Evolutionary conservation across 2,888 invertebrate species (phyloP).

Genomic region (Caenorhabditis uteleia): DNA sequence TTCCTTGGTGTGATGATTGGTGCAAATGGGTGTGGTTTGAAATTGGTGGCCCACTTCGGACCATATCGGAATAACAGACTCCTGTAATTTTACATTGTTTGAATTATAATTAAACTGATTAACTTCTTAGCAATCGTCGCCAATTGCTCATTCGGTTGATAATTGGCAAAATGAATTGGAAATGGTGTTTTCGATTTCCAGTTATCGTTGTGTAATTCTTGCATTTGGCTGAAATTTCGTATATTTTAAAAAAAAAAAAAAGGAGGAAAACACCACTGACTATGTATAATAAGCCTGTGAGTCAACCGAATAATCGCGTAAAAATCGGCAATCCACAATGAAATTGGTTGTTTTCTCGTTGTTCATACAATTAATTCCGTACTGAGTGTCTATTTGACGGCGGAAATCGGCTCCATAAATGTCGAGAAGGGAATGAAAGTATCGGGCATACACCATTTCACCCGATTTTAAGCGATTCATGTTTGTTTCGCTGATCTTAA

Average conservation of each 20-base stretch:
- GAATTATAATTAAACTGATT: too few relatives aligned
- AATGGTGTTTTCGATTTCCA: neutral
- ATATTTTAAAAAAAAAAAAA: too few relatives aligned
- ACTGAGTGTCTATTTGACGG: slow-evolving; percentile 40
- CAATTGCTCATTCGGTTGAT: slow-evolving; percentile 27
- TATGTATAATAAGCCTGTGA: slow-evolving; percentile 35
- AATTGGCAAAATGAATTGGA: slow-evolving; percentile 17
- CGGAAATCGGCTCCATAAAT: slow-evolving; percentile 48
- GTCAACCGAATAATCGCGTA: slow-evolving; percentile 34
- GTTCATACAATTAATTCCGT: slow-evolving; percentile 38
- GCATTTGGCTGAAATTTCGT: too few relatives aligned
- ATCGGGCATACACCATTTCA: slow-evolving; percentile 51
- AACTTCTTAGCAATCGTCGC: slow-evolving; percentile 20
- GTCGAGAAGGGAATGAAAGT: slow-evolving; percentile 42
- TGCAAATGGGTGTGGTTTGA: slow-evolving; percentile 21
- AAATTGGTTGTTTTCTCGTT: slow-evolving; percentile 37
- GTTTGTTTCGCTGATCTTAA: too few relatives aligned
- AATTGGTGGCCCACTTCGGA: slow-evolving; percentile 8
- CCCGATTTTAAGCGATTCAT: too few relatives aligned
- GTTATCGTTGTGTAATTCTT: neutral
- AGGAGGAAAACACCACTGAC: too few relatives aligned
- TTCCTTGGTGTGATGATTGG: slow-evolving; percentile 19
- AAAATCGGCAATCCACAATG: slow-evolving; percentile 52
- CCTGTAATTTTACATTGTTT: too few relatives aligned
- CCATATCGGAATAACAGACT: slow-evolving; percentile 29